phyloP scores from a whole-genome alignment of 2,113 vertebrate genomes.

The Macquaria australasica region DNA sequence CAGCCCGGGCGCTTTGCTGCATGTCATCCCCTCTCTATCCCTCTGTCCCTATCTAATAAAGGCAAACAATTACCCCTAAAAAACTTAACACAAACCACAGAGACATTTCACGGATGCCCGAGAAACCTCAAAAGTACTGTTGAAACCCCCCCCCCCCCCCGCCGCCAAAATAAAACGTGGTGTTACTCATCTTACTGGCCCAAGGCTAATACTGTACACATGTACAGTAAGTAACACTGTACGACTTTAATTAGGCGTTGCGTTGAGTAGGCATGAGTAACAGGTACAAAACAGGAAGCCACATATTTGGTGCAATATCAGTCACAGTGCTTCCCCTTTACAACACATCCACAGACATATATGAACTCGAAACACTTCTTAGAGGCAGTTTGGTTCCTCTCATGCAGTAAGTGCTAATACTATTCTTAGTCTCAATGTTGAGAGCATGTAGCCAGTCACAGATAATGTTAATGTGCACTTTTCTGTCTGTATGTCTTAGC shows the following conservation, averaged over 20 bases:
- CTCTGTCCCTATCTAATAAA: no score
- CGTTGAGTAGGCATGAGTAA: background rate
- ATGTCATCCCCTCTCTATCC: no score
- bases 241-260: background rate
- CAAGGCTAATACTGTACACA: background rate
- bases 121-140: background rate
- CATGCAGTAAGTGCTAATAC: background rate
- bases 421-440: background rate
- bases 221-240: background rate
- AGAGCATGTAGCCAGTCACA: background rate
- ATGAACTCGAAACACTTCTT: background rate
- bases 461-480: no score
- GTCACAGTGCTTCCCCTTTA: conserved; percentile 19
- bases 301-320: conserved; percentile 45
- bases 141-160: background rate
- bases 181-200: background rate
- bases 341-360: conserved; percentile 1
- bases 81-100: background rate
- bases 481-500: background rate
- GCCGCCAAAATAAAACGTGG: background rate
- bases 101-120: background rate
- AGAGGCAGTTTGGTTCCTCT: background rate
- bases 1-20: no score
- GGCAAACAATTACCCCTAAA: no score
- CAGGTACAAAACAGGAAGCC: conserved; percentile 67